phyloP scores from a whole-genome alignment of 2,113 vertebrate species.

The Alaudala cheleensis region DNA sequence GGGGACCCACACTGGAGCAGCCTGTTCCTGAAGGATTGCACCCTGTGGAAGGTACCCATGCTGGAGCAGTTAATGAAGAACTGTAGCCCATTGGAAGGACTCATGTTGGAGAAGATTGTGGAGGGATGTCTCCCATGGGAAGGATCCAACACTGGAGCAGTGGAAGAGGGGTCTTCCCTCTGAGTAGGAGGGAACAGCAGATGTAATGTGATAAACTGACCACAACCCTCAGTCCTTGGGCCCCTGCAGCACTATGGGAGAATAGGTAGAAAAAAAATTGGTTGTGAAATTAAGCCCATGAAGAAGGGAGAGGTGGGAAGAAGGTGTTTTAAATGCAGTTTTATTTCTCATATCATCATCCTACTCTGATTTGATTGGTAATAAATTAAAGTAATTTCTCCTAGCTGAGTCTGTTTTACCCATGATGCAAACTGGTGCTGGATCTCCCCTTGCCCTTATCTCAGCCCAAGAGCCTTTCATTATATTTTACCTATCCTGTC shows the following conservation, averaged over 20 bases:
- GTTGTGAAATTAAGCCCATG: neutral
- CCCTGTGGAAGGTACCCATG: fast-evolving
- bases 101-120: neutral
- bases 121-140: neutral
- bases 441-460: neutral
- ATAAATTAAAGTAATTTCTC: neutral
- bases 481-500: neutral
- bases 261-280: neutral
- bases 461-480: neutral
- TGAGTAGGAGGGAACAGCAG: neutral
- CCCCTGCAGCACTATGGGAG: fast-evolving
- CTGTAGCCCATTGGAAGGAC: neutral
- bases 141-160: neutral
- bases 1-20: neutral
- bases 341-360: neutral
- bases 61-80: neutral
- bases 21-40: neutral
- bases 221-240: neutral
- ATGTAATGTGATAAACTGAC: neutral
- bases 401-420: neutral
- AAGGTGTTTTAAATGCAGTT: neutral
- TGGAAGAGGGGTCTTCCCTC: neutral
- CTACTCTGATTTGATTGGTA: neutral
- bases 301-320: neutral
- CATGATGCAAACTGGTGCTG: neutral